Conservation (phyloP, 2,797 vertebrate species). For the Hippopotamyrus pictus region DNA sequence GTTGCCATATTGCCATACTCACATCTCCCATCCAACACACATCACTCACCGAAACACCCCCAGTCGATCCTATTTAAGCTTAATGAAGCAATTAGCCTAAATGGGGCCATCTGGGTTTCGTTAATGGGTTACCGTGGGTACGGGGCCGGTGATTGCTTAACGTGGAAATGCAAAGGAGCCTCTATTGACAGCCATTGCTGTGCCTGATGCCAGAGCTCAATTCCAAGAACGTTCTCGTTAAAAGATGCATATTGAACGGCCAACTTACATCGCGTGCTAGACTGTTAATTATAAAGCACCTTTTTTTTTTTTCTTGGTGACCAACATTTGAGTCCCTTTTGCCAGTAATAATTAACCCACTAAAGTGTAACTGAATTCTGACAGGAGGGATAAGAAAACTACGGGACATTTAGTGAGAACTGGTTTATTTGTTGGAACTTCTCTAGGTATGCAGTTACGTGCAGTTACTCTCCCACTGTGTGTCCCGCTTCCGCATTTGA, state of each 20-base stretch:
- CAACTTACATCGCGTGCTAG: not conserved
- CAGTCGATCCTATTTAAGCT: not conserved
- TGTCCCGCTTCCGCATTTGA: not conserved
- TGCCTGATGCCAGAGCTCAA: not conserved
- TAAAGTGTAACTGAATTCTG: not conserved
- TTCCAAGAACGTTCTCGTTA: not conserved
- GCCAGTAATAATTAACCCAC: not conserved
- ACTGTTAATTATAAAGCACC: not conserved
- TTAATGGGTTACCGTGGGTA: not conserved
- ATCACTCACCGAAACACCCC: not conserved
- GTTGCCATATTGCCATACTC: not conserved
- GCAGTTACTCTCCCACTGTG: not conserved
- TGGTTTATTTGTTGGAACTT: not conserved
- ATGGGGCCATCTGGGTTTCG: not conserved
- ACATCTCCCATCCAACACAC: not conserved
- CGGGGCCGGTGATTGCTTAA: not conserved
- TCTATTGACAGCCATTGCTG: not conserved
- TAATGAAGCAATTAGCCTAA: not conserved
- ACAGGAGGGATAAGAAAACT: not conserved
- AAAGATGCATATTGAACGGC: not conserved
- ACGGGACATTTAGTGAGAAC: not conserved
- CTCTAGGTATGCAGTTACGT: not conserved
- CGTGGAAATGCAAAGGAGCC: not conserved
- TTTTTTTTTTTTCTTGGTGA: not conserved
- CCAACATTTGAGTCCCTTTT: not conserved